Evolutionary conservation across 2,113 vertebrate genomes (phyloP).

Genomic region (Pelecanus crispus): DNA sequence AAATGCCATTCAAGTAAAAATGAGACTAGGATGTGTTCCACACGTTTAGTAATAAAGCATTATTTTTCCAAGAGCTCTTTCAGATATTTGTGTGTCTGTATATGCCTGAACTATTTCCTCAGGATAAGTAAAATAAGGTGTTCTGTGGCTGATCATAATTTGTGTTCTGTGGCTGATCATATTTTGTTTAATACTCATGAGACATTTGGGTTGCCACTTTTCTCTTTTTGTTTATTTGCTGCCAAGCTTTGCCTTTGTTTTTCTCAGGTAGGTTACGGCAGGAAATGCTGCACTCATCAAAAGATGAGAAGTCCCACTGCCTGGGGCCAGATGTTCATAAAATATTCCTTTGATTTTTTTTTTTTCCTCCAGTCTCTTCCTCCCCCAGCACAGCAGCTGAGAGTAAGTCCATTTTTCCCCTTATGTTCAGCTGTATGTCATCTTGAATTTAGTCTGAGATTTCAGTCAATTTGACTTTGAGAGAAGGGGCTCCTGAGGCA

Average conservation of each 20-base stretch:
- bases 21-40: neutral
- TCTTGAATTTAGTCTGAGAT: neutral
- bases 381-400: slow-evolving; percentile 10
- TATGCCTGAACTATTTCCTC: neutral
- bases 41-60: neutral
- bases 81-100: neutral
- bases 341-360: slow-evolving; percentile 61
- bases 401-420: neutral
- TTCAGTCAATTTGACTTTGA: neutral
- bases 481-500: neutral
- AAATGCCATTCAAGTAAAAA: neutral
- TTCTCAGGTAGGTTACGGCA: neutral
- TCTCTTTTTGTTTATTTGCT: neutral
- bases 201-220: neutral
- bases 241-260: neutral
- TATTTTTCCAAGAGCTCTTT: neutral
- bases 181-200: neutral
- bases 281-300: neutral
- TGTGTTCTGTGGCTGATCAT: neutral
- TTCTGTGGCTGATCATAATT: neutral
- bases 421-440: slow-evolving; percentile 11
- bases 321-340: slow-evolving; percentile 53
- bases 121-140: neutral
- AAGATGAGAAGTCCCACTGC: slow-evolving; percentile 21
- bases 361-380: neutral